These are phyloP conservation scores for Phenganax marumi DNA, from an alignment of 92 coral and sea anemone genomes.

Conservation along the genomic window DNA sequence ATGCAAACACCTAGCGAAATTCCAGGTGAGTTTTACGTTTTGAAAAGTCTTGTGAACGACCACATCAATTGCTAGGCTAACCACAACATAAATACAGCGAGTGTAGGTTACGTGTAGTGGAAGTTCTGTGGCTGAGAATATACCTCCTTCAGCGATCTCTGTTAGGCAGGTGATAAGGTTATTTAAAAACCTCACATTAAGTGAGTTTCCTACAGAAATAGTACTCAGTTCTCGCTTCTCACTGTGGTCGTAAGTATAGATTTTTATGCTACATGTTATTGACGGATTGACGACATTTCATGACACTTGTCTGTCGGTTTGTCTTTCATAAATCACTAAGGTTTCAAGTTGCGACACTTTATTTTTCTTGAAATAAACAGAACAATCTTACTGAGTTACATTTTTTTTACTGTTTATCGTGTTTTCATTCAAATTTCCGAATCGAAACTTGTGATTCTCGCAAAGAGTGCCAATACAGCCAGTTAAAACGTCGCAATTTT, in stretches of 20 bases:
- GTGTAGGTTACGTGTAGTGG: not conserved
- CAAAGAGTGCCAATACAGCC: conserved; percentile 15
- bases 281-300: conserved; percentile 19
- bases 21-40: conserved; percentile 35
- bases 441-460: not conserved
- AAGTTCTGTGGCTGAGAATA: not conserved
- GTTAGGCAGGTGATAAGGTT: conserved; percentile 27
- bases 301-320: conserved; percentile 39
- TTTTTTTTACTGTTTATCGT: not conserved
- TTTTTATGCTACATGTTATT: conserved; percentile 15
- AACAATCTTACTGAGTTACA: not conserved
- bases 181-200: not conserved
- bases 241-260: not conserved
- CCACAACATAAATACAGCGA: conserved; percentile 20
- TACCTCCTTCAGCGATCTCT: conserved; percentile 39
- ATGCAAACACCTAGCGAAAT: conserved; percentile 34
- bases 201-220: not conserved
- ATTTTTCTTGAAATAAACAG: not conserved
- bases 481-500: conserved; percentile 31
- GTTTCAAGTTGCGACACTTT: conserved; percentile 36
- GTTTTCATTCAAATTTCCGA: conserved; percentile 6
- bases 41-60: conserved; percentile 1
- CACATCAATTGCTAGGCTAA: conserved; percentile 29
- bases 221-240: not conserved
- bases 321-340: conserved; percentile 26